These are phyloP conservation scores for Drosophila longiperda DNA, from an alignment of 2,888 invertebrate species.

Conservation along the genomic window DNA sequence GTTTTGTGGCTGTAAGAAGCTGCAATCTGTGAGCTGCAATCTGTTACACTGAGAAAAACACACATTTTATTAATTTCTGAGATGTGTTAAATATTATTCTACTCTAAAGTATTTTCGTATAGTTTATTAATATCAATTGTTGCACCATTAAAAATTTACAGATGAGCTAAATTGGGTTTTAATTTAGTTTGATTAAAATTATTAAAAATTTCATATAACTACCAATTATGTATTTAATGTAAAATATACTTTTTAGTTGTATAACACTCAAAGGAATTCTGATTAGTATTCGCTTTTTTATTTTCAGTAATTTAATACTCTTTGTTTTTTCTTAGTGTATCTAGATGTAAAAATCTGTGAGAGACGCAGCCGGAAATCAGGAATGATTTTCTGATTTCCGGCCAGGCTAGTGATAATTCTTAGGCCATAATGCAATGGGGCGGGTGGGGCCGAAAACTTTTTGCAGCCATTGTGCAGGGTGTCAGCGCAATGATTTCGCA, in stretches of 20 bases:
- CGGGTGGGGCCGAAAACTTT: constrained; percentile 49
- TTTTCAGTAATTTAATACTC: neutral
- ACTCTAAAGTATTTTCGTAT: too few species aligned
- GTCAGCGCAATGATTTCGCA: constrained; percentile 60
- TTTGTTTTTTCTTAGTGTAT: neutral
- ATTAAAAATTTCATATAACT: neutral
- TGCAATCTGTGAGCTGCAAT: constrained; percentile 28
- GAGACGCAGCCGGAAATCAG: constrained; percentile 48
- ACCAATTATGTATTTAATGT: neutral
- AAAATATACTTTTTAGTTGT: neutral
- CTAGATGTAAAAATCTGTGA: constrained; percentile 51
- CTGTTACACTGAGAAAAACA: constrained; percentile 8
- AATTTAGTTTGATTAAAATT: neutral
- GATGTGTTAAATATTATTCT: too few species aligned
- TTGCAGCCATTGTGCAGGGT: constrained; percentile 67
- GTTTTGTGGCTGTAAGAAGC: constrained; percentile 61
- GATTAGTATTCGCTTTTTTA: neutral
- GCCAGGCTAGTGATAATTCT: constrained; percentile 64
- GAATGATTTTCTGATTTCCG: constrained; percentile 69
- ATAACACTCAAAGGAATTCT: neutral
- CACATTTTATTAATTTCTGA: too few species aligned
- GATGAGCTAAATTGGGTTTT: too few species aligned
- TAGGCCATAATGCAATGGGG: constrained; percentile 45
- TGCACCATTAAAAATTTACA: too few species aligned
- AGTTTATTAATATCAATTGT: too few species aligned